Base-by-base conservation (phyloP, 2,888 invertebrate species). In the Erpobdella octoculata region DNA sequence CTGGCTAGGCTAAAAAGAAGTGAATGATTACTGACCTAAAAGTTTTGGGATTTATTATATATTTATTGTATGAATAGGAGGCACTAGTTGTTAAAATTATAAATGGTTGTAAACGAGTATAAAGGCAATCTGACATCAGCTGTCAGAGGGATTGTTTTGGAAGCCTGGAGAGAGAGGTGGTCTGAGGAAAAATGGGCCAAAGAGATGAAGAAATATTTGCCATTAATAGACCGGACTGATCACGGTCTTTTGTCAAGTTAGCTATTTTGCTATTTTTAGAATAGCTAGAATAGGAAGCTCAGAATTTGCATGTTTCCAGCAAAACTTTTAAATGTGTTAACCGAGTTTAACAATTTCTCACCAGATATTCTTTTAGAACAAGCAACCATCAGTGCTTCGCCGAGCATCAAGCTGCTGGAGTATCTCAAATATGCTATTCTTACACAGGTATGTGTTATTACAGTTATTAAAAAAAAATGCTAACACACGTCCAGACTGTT, bases 111-210 rank as follows among this genome's bases (percentile, higher is more conserved):
- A 35, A 33, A 18, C n/a, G 62, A 62, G 18, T 62, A 28, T n/a
- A 62, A 62, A 12, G 62, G 62, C n/a, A 62, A 62, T 62, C 31
- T 62, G n/a, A 62, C 62, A 33, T 28, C 35, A 6, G 62, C 31
- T n/a, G 69, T 69, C n/a, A 69, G 58, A 58, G 15, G 58, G 35
- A 53, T 69, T 18, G 46, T 48, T 53, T 84, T 92, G 72, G 87
- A 89, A 81, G 95, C 94, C 65, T 96, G 95, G 95, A 87, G 93
- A 78, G 94, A 95, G 84, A 86, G 95, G 74, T 95, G 95, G 95
- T 89, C 90, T 0, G 94, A 94, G 83, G 88, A 93, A 61, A 92
- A 93, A 84, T 95, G 94, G 94, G 93, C 93, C 48, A 93, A 93
- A 77, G 91, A 93, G 80, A 91, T 95, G 71, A 94, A 94, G 86